Base-by-base conservation (phyloP, 1,140 invertebrate genomes). In the Panulirus ornatus region DNA sequence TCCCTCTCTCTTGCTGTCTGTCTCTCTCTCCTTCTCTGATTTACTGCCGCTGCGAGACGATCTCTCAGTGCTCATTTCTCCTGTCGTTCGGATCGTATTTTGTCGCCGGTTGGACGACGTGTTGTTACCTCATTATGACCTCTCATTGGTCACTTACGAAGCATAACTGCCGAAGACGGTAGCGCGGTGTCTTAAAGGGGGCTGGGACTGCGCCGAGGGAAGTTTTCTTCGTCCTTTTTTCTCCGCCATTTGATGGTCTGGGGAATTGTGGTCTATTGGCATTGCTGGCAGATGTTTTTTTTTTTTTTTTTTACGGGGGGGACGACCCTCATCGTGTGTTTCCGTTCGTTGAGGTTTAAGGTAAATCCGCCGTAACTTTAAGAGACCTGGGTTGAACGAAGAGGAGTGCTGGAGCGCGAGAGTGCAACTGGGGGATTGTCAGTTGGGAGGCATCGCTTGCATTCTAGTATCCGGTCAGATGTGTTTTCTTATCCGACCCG, bases 201-300 rank as follows among this genome's bases (percentile, higher is more conserved):
- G 30, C 40, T 27, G 40, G 44, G 42, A 84, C 30, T 34, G 66
- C 14, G 40, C n/a, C 22, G 44, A 30, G 47, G 44, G 22, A 27
- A 19, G 22, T n/a, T n/a, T 44, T 78, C n/a, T 27, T 11, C 58
- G 63, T 40, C 83, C 73, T 44, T 63, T 38, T n/a, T 34, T 44
- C 54, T 40, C 54, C 5, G 47, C 9, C n/a, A n/a, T n/a, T 40
- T 78, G 54, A 87, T 78, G 84, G 84, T 42, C 51, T 36, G 22
- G 36, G 73, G 38, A 87, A 78, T 87, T 54, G n/a, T n/a, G 84
- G 84, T 44, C 73, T 87, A 40, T 87, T 87, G 75, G 84, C 73
- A 63, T 51, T 47, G 51, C 54, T 58, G 27, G 73, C 30, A 76
- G 44, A 76, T 78, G 54, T 63, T 79, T 63, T 75, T 47, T n/a